Evolutionary conservation across 2,797 vertebrate species (phyloP).

Genomic region (Trachops cirrhosus): DNA sequence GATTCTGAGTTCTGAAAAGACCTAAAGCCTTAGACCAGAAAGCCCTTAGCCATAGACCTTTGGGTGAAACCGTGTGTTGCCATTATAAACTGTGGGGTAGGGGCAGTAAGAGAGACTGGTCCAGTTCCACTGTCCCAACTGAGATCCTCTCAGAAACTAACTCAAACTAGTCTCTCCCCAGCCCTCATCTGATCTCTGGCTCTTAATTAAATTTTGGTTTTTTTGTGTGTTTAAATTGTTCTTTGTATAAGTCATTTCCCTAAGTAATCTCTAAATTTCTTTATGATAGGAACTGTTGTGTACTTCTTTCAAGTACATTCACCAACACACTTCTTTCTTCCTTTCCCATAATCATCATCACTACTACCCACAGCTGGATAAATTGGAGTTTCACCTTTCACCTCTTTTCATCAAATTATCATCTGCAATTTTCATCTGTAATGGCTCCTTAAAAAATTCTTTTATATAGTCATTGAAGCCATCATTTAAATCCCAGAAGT

Average conservation of each 20-base stretch:
- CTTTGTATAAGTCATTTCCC: constrained; percentile 38
- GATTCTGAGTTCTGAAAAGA: background rate
- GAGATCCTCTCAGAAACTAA: constrained; percentile 5
- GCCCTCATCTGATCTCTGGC: background rate
- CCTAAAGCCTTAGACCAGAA: background rate
- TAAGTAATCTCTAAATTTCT: constrained; percentile 21
- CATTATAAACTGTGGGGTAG: background rate
- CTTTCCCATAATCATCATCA: background rate
- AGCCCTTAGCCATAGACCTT: background rate
- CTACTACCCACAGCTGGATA: background rate
- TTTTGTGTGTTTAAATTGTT: constrained; percentile 43
- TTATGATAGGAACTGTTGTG: background rate
- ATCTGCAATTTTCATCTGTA: constrained; percentile 48
- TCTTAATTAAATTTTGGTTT: constrained; percentile 34
- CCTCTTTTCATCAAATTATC: constrained; percentile 23
- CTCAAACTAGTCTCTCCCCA: background rate
- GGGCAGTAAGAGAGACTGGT: background rate
- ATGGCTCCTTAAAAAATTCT: background rate
- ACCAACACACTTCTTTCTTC: background rate
- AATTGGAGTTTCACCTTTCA: background rate
- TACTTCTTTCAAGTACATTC: background rate
- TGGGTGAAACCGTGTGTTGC: background rate
- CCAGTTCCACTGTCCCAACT: background rate
- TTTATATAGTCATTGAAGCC: background rate
- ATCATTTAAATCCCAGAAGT: constrained; percentile 31